A percentile compares a stretch with the other conserved stretches of the same genome.
These are phyloP conservation scores for Ursus arctos DNA, from an alignment of 2,113 vertebrate genomes.

Conservation along the genomic window DNA sequence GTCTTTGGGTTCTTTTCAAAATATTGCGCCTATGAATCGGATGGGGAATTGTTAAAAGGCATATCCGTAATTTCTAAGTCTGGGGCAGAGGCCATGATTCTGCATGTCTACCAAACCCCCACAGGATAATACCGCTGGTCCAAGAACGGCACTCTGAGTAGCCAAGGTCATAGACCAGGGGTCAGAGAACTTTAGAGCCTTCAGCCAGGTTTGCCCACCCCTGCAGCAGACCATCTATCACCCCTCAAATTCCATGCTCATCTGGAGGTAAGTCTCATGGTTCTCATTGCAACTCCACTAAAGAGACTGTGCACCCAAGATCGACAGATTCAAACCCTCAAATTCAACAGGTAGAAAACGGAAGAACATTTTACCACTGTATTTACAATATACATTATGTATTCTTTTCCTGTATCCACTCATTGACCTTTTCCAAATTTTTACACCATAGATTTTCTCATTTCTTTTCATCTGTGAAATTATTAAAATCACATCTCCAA, in stretches of 20 bases:
- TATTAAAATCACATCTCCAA: background rate
- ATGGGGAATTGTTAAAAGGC: background rate
- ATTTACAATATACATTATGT: background rate
- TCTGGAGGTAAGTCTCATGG: background rate
- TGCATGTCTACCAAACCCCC: background rate
- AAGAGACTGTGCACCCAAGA: background rate
- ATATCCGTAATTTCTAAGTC: background rate
- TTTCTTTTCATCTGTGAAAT: background rate
- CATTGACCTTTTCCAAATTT: background rate
- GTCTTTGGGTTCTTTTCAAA: background rate
- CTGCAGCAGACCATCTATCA: background rate
- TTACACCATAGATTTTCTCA: background rate
- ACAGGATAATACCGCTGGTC: background rate
- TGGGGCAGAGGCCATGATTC: background rate
- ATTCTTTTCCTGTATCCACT: background rate
- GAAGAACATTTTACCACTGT: background rate
- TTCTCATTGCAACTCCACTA: background rate
- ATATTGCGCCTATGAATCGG: accelerated
- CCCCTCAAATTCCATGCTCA: background rate
- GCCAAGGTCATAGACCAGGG: background rate
- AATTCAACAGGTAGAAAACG: background rate
- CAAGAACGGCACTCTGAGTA: background rate
- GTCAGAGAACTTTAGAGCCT: background rate
- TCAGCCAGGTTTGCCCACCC: background rate
- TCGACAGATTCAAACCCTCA: background rate